Evolutionary conservation across 2,113 vertebrate species (phyloP).

Genomic region (Datnioides undecimradiatus): DNA sequence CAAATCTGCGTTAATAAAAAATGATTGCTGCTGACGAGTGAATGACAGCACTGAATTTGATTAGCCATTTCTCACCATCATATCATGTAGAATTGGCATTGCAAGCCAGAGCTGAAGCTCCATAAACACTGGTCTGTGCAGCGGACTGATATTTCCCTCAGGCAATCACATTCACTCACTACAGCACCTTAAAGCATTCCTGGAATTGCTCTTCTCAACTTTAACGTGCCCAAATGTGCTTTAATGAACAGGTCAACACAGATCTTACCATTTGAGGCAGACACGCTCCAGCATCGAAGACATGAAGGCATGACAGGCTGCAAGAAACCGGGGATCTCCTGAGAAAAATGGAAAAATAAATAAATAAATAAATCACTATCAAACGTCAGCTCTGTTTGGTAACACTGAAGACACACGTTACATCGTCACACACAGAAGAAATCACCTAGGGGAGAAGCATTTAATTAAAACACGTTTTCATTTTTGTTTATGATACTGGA

Average conservation of each 20-base stretch:
- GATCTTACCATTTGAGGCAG: slow-evolving; percentile 74
- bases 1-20: slow-evolving; percentile 65
- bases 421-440: background rate
- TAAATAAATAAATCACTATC: slow-evolving; percentile 12
- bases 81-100: slow-evolving; percentile 56
- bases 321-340: slow-evolving; percentile 49
- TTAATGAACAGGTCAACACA: slow-evolving; percentile 73
- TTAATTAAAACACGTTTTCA: background rate
- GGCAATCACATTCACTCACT: slow-evolving; percentile 66
- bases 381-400: background rate
- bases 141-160: slow-evolving; percentile 62
- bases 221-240: slow-evolving; percentile 71
- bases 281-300: slow-evolving; percentile 32
- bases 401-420: background rate
- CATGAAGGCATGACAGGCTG: slow-evolving; percentile 36
- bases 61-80: slow-evolving; percentile 56
- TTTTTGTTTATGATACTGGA: background rate
- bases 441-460: background rate
- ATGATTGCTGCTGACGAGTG: slow-evolving; percentile 60
- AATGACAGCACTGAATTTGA: slow-evolving; percentile 63
- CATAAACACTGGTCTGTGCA: slow-evolving; percentile 66
- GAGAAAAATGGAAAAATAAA: slow-evolving; percentile 13
- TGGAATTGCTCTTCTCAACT: slow-evolving; percentile 70
- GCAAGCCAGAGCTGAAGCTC: slow-evolving; percentile 58
- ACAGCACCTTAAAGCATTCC: slow-evolving; percentile 75